phyloP scores from a whole-genome alignment of 2,113 vertebrate genomes.

The Cynopterus brachyotis region DNA sequence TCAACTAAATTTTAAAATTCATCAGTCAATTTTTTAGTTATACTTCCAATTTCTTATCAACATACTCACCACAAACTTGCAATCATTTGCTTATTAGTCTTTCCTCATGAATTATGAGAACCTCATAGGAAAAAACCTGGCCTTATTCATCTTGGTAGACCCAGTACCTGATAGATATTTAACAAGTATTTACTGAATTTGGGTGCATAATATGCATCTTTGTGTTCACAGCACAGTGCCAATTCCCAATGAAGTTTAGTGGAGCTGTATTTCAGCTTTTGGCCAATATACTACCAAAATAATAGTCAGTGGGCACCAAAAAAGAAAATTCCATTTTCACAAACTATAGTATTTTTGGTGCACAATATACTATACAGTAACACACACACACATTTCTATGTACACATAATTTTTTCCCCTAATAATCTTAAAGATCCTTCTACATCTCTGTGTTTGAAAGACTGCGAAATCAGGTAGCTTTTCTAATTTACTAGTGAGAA shows the following conservation, averaged over 20 bases:
- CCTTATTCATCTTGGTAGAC: neutral
- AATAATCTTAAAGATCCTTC: neutral
- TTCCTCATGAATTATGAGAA: neutral
- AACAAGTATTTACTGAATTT: neutral
- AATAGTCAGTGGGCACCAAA: neutral
- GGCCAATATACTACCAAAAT: neutral
- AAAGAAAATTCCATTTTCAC: neutral
- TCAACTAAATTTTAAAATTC: slow-evolving; percentile 18
- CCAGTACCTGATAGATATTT: neutral
- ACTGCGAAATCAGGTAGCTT: neutral
- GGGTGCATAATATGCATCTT: neutral
- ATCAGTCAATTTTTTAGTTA: neutral
- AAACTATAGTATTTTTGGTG: neutral
- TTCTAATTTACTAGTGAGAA: slow-evolving; percentile 11
- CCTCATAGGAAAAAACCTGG: neutral
- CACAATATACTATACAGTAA: neutral
- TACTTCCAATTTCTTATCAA: neutral
- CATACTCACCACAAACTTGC: neutral
- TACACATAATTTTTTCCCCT: neutral
- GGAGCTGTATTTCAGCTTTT: neutral
- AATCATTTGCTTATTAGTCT: neutral
- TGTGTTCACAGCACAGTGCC: neutral
- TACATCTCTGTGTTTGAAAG: neutral
- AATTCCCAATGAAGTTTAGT: neutral
- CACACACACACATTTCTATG: neutral